These are phyloP conservation scores for Anisognathus igniventris DNA, from an alignment of 2,797 vertebrate genomes.

Conservation along the genomic window DNA sequence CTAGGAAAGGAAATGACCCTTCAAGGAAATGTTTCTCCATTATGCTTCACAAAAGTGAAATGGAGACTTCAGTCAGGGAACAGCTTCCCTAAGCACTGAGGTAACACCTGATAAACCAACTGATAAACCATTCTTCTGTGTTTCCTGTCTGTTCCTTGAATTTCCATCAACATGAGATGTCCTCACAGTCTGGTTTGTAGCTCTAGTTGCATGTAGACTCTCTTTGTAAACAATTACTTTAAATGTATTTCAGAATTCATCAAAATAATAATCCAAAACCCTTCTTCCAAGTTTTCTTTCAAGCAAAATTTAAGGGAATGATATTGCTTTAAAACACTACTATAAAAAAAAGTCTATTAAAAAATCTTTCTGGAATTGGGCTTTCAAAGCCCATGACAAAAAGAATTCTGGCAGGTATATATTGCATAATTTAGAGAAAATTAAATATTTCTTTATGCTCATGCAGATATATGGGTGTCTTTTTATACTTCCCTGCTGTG, in stretches of 20 bases:
- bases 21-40: not conserved
- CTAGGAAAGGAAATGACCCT: not conserved
- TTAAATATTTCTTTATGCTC: not conserved
- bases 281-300: not conserved
- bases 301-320: not conserved
- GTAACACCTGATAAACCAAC: not conserved
- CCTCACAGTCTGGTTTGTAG: not conserved
- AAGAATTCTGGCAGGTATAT: not conserved
- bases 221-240: not conserved
- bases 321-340: rapidly evolving
- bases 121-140: not conserved
- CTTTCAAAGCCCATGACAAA: not conserved
- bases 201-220: not conserved
- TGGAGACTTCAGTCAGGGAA: not conserved
- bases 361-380: not conserved
- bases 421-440: not conserved
- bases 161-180: rapidly evolving
- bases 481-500: rapidly evolving
- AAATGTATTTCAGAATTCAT: not conserved
- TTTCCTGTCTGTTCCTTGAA: not conserved
- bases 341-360: not conserved
- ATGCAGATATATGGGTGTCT: not conserved
- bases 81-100: not conserved
- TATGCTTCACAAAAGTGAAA: not conserved
- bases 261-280: not conserved